phyloP scores from a whole-genome alignment of 1,140 invertebrate genomes.

The Drosophila fuyamai region DNA sequence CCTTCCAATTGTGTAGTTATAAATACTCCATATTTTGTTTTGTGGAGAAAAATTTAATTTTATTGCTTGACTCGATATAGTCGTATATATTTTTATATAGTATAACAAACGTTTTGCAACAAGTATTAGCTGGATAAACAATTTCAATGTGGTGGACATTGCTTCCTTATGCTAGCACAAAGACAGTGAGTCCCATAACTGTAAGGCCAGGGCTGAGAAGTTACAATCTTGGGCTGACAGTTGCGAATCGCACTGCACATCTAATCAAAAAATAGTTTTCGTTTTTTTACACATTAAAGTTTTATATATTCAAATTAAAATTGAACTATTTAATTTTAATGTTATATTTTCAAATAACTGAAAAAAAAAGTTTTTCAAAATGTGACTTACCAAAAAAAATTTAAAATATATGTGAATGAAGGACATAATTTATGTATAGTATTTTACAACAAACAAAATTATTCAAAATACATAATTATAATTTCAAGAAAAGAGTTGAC shows the following conservation, averaged over 20 bases:
- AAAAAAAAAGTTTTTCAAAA: slow-evolving; percentile 4
- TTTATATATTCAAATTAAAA: not conserved
- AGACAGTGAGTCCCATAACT: not conserved
- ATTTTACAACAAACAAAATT: not conserved
- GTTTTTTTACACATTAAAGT: slow-evolving; percentile 4
- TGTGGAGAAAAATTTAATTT: slow-evolving; percentile 31
- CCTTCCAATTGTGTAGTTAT: too few relatives aligned
- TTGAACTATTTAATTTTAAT: slow-evolving; percentile 4
- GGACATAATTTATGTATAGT: not conserved
- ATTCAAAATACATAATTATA: not conserved
- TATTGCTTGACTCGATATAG: slow-evolving; percentile 1
- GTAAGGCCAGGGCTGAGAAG: not conserved
- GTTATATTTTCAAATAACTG: slow-evolving; percentile 7
- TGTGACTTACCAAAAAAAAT: slow-evolving; percentile 10
- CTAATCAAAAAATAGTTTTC: not conserved
- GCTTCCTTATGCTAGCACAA: slow-evolving; percentile 3
- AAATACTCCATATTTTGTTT: not conserved
- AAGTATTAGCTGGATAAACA: slow-evolving; percentile 55
- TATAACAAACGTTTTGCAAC: slow-evolving; percentile 33
- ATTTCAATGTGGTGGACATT: slow-evolving; percentile 5
- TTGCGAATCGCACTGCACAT: slow-evolving; percentile 1
- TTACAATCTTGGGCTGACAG: not conserved
- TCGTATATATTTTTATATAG: slow-evolving; percentile 15
- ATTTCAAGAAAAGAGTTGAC: too few relatives aligned
- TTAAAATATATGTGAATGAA: not conserved